A percentile compares a stretch with the other conserved stretches of the same genome.
These are phyloP conservation scores for Apis mellifera DNA, from an alignment of 1,140 invertebrate genomes.

Conservation along the genomic window Amel_HAv3.1 CM009938.2:11323501-11324000, in stretches of 20 bases:
- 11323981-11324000: conserved; percentile 15
- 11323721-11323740: neutral
- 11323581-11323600: too few species aligned
- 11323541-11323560: too few species aligned
- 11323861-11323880: conserved; percentile 40
- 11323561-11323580: too few species aligned
- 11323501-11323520: neutral
- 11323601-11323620: too few species aligned
- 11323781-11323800: neutral
- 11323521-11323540: too few species aligned
- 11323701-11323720: too few species aligned
- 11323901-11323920: conserved; percentile 48
- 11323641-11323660: too few species aligned
- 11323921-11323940: conserved; percentile 19
- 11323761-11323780: neutral
- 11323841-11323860: conserved; percentile 31
- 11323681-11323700: too few species aligned
- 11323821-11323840: neutral
- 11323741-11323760: neutral
- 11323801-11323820: conserved; percentile 26
- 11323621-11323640: too few species aligned
- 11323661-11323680: too few species aligned
- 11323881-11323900: conserved; percentile 42
- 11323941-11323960: conserved; percentile 50
- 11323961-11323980: conserved; percentile 34